phyloP scores from a whole-genome alignment of 1,140 invertebrate species.

The Formica exsecta region DNA sequence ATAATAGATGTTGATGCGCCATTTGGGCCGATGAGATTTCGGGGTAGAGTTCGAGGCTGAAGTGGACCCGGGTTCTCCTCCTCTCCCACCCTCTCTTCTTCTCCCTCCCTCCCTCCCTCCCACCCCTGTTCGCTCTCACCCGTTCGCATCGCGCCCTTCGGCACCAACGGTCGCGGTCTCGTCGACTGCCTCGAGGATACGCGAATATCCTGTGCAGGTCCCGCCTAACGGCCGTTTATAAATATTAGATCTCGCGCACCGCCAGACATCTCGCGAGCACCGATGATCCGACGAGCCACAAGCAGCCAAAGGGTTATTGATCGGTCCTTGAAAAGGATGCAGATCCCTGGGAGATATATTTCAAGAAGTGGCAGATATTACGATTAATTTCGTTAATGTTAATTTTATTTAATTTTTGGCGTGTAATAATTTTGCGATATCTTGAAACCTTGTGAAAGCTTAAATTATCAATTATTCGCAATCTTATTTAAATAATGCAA shows the following conservation, averaged over 20 bases:
- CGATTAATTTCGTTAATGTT: background rate
- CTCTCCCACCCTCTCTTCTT: too few relatives aligned
- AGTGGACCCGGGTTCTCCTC: constrained; percentile 75
- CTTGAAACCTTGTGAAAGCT: background rate
- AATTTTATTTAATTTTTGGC: background rate
- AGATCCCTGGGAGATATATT: background rate
- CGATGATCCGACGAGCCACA: constrained; percentile 23
- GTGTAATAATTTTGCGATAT: background rate
- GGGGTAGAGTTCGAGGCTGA: constrained; percentile 83
- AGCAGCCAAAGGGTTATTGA: constrained; percentile 6
- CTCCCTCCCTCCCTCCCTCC: too few relatives aligned
- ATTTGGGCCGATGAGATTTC: constrained; percentile 87
- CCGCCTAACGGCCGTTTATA: constrained; percentile 81
- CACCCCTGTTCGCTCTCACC: constrained; percentile 37
- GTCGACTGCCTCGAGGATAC: constrained; percentile 60
- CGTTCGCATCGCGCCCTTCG: constrained; percentile 69
- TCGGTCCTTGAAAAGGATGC: background rate
- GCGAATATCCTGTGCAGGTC: constrained; percentile 66
- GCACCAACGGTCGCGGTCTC: constrained; percentile 27
- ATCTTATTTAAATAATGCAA: background rate
- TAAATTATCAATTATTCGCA: background rate
- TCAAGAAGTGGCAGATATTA: background rate
- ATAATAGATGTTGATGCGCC: constrained; percentile 87
- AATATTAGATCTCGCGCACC: constrained; percentile 82
- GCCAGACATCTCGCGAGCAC: constrained; percentile 48